Evolutionary conservation across 2,888 invertebrate species (phyloP).

Genomic region (Hydrotaea diabolus): DNA sequence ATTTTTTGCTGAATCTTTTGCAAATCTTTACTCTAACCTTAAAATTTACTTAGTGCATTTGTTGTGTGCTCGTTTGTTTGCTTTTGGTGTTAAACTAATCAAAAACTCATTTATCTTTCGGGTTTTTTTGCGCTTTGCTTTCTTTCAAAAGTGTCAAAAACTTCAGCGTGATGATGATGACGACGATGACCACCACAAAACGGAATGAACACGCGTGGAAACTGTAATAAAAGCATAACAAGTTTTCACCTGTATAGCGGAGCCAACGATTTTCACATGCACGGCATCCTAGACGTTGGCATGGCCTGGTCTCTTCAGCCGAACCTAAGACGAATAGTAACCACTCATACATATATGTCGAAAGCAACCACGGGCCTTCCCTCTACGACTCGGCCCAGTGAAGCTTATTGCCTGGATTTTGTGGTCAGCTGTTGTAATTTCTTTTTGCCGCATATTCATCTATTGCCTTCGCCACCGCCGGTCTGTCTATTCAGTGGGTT

Average conservation of each 20-base stretch:
- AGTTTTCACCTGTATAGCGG: constrained; percentile 44
- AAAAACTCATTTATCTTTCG: constrained; percentile 59
- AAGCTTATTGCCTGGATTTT: constrained; percentile 5
- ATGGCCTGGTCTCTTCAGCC: constrained; percentile 13
- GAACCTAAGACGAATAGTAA: neutral
- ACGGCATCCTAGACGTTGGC: no score
- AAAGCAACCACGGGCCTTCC: neutral
- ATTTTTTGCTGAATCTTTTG: neutral
- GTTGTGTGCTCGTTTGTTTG: constrained; percentile 9
- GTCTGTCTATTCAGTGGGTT: constrained; percentile 3
- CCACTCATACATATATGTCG: neutral
- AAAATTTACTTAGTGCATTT: neutral
- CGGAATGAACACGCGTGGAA: constrained; percentile 17
- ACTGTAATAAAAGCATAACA: constrained; percentile 40
- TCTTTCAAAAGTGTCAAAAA: constrained; percentile 61
- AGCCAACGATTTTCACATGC: constrained; percentile 15
- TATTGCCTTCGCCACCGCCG: neutral
- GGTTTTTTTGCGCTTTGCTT: neutral
- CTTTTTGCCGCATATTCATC: constrained; percentile 15
- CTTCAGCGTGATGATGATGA: constrained; percentile 42
- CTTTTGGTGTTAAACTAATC: constrained; percentile 50
- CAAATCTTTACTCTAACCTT: neutral
- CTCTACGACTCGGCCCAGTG: neutral
- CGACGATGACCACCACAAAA: constrained; percentile 14
- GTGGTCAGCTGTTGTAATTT: constrained; percentile 40